Percentiles rank a stretch among this genome's conserved stretches.
Conservation (phyloP, 2,797 vertebrate genomes). For the Phoeniculus purpureus region DNA sequence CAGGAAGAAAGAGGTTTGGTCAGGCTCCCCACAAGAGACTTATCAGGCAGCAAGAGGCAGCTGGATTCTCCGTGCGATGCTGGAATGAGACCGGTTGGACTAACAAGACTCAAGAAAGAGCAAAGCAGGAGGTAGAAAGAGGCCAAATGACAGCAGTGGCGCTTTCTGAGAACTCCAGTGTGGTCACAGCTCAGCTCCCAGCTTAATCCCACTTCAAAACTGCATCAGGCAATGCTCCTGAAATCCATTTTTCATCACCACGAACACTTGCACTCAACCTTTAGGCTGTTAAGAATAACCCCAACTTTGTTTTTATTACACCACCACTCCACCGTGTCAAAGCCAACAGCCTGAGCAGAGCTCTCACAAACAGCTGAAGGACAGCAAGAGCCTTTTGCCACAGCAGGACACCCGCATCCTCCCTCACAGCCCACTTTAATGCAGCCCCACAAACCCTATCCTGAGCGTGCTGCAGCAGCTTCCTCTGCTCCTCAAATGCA, state of each 20-base stretch:
- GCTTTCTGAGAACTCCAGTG: too few relatives aligned
- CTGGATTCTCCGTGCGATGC: neutral
- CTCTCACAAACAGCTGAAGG: neutral
- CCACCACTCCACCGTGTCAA: too few relatives aligned
- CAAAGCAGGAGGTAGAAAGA: neutral
- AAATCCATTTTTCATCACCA: neutral
- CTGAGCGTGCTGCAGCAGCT: neutral
- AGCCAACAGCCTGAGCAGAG: neutral
- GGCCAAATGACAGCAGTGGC: neutral
- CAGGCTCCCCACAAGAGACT: too few relatives aligned
- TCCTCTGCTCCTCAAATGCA: too few relatives aligned
- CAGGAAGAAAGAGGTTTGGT: neutral
- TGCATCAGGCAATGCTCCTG: neutral
- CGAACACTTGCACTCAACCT: neutral
- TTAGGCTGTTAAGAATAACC: neutral
- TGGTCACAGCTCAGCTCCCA: neutral
- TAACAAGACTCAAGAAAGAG: too few relatives aligned
- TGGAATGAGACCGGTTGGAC: neutral
- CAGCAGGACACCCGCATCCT: neutral
- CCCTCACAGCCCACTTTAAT: too few relatives aligned
- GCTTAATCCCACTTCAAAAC: neutral
- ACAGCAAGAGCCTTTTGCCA: too few relatives aligned
- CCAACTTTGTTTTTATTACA: too few relatives aligned
- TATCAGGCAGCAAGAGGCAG: neutral
- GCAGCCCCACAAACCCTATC: neutral